These are phyloP conservation scores for Diplogasteroides magnus DNA, from an alignment of 1,140 invertebrate genomes.

Conservation along the genomic window DNA sequence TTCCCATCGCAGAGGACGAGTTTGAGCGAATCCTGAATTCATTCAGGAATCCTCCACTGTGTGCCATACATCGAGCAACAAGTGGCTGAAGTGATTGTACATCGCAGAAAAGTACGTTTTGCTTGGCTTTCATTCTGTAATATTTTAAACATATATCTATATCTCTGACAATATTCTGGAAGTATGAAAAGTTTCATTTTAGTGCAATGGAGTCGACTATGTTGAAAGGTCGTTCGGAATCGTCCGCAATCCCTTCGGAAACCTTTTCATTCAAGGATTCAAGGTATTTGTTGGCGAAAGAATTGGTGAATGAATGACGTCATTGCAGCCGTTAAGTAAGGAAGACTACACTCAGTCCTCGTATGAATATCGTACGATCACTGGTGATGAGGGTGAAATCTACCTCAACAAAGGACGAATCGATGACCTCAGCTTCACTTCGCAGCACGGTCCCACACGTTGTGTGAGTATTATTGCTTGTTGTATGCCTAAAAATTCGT, in stretches of 20 bases:
- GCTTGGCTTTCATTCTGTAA: not conserved
- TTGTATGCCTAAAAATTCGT: too few relatives aligned
- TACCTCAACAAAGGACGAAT: too few relatives aligned
- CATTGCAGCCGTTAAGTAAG: not conserved
- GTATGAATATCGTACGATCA: not conserved
- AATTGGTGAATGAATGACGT: not conserved
- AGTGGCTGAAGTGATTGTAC: not conserved
- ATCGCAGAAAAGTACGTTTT: not conserved
- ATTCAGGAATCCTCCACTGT: not conserved
- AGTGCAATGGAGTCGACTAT: not conserved
- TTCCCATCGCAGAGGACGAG: too few relatives aligned
- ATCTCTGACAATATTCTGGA: not conserved
- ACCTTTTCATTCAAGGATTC: not conserved
- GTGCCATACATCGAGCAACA: not conserved
- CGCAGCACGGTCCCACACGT: too few relatives aligned
- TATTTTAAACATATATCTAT: not conserved
- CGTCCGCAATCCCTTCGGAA: not conserved
- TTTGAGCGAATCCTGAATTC: too few relatives aligned
- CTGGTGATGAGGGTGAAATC: too few relatives aligned
- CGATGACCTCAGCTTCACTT: too few relatives aligned
- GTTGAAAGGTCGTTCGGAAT: not conserved
- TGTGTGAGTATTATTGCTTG: too few relatives aligned
- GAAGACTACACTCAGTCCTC: not conserved
- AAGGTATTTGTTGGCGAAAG: not conserved
- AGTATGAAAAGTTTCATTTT: too few relatives aligned